Evolutionary conservation across 2,888 invertebrate species (phyloP).

Genomic region (Buathra laborator): DNA sequence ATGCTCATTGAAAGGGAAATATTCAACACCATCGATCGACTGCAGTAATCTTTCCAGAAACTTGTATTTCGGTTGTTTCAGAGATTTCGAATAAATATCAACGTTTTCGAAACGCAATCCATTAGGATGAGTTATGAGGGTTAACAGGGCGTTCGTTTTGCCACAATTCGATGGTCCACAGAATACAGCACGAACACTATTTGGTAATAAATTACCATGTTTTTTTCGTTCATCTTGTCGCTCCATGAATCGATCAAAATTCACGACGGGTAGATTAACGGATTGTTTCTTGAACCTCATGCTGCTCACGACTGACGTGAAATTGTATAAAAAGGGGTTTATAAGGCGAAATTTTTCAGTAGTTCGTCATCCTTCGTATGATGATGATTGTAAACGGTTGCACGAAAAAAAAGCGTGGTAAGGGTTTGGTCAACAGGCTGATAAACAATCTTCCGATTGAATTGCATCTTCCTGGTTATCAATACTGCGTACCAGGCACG

Average conservation of each 20-base stretch:
- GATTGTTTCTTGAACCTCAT: constrained; percentile 45
- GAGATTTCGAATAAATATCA: constrained; percentile 75
- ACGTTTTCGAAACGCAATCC: constrained; percentile 61
- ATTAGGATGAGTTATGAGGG: constrained; percentile 52
- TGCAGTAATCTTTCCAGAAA: constrained; percentile 74
- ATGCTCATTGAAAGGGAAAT: constrained; percentile 70
- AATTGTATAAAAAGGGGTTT: background rate
- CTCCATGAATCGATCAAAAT: constrained; percentile 40
- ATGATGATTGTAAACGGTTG: constrained; percentile 13
- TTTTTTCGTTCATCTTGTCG: background rate
- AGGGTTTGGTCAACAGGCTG: constrained; percentile 53
- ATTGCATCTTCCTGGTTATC: constrained; percentile 73
- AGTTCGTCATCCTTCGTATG: background rate
- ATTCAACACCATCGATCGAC: constrained; percentile 69
- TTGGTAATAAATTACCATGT: constrained; percentile 60
- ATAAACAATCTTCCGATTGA: constrained; percentile 70
- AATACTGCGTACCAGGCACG: constrained; percentile 77
- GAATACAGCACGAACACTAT: constrained; percentile 70
- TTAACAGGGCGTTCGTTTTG: constrained; percentile 53
- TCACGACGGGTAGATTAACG: constrained; percentile 33
- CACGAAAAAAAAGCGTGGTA: constrained; percentile 28
- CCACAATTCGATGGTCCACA: constrained; percentile 66
- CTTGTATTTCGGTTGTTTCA: constrained; percentile 77
- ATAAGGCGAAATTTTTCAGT: background rate
- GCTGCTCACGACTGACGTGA: background rate